Percentiles rank a stretch among this genome's conserved stretches.
Conservation (phyloP, 2,797 vertebrate species). For the Enteromius afrohamiltoni region DNA sequence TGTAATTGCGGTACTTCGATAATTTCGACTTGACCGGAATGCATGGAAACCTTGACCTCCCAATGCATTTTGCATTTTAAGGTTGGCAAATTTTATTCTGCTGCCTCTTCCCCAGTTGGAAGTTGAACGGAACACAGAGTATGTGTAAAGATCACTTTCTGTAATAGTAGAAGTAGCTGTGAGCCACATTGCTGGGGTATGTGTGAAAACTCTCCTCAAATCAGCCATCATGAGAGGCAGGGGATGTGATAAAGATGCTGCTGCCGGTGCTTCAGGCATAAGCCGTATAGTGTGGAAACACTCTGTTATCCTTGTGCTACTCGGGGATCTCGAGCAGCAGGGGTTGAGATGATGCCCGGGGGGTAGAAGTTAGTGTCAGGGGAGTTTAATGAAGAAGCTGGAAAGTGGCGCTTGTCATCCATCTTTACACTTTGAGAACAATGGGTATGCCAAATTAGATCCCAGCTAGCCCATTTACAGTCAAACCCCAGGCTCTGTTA, state of each 20-base stretch:
- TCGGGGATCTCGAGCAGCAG: slow-evolving; percentile 14
- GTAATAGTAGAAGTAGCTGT: slow-evolving; percentile 9
- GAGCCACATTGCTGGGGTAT: not conserved
- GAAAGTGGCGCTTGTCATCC: slow-evolving; percentile 30
- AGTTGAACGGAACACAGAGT: not conserved
- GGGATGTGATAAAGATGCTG: slow-evolving; percentile 27
- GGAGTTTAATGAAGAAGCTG: slow-evolving; percentile 29
- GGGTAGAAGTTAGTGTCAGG: slow-evolving; percentile 9
- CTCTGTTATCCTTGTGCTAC: slow-evolving; percentile 21
- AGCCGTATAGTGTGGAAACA: not conserved
- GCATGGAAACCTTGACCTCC: not conserved
- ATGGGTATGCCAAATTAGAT: slow-evolving; percentile 25
- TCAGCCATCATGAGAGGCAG: slow-evolving; percentile 8
- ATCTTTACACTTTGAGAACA: slow-evolving; percentile 6
- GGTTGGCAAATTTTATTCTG: not conserved
- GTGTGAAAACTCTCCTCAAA: slow-evolving; percentile 12
- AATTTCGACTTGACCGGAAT: not conserved
- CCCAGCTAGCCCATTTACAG: slow-evolving; percentile 37
- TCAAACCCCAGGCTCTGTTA: not conserved
- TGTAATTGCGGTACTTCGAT: not conserved
- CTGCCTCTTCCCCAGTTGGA: not conserved
- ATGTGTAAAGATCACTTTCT: not conserved
- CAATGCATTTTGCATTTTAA: not conserved
- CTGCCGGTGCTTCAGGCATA: slow-evolving; percentile 18
- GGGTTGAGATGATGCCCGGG: slow-evolving; percentile 22